Evolutionary conservation across 2,888 invertebrate genomes (phyloP).

Genomic region (Gastracanthus pulcherrimus): DNA sequence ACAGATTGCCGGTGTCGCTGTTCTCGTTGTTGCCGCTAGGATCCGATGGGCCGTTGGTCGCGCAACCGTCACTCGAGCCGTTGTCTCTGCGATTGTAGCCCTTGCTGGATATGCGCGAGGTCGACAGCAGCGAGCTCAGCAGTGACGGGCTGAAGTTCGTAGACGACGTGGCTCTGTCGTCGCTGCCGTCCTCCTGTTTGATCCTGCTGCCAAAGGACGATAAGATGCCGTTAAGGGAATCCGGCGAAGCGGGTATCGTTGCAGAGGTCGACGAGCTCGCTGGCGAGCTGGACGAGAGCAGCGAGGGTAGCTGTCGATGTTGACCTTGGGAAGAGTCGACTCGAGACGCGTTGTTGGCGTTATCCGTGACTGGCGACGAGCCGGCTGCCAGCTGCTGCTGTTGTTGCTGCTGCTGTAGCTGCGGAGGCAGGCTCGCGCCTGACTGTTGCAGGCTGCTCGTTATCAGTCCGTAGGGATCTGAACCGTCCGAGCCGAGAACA

Average conservation of each 20-base stretch:
- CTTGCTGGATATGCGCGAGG: slow-evolving; percentile 63
- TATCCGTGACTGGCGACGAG: slow-evolving; percentile 30
- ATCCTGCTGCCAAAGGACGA: slow-evolving; percentile 67
- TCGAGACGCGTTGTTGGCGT: slow-evolving; percentile 10
- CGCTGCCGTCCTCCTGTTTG: slow-evolving; percentile 67
- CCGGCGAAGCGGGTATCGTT: slow-evolving; percentile 59
- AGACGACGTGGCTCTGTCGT: slow-evolving; percentile 56
- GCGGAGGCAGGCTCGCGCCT: neutral
- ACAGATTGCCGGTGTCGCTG: slow-evolving; percentile 54
- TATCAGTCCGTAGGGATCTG: slow-evolving; percentile 56
- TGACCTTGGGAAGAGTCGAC: slow-evolving; percentile 48
- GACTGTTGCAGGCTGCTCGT: slow-evolving; percentile 31
- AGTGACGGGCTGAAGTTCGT: slow-evolving; percentile 59
- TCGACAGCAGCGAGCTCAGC: slow-evolving; percentile 67
- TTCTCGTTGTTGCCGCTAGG: slow-evolving; percentile 57
- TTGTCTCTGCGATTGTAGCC: slow-evolving; percentile 44
- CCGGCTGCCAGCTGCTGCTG: slow-evolving; percentile 45
- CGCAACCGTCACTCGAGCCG: slow-evolving; percentile 26
- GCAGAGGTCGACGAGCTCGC: slow-evolving; percentile 43
- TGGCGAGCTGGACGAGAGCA: slow-evolving; percentile 59
- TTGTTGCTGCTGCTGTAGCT: slow-evolving; percentile 18
- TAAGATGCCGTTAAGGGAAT: slow-evolving; percentile 69
- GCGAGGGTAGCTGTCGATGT: slow-evolving; percentile 42
- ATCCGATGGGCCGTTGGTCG: slow-evolving; percentile 36
- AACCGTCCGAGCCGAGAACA: slow-evolving; percentile 60